Evolutionary conservation across 2,888 invertebrate species (phyloP).

Genomic region (Polylopha cassiicola): DNA sequence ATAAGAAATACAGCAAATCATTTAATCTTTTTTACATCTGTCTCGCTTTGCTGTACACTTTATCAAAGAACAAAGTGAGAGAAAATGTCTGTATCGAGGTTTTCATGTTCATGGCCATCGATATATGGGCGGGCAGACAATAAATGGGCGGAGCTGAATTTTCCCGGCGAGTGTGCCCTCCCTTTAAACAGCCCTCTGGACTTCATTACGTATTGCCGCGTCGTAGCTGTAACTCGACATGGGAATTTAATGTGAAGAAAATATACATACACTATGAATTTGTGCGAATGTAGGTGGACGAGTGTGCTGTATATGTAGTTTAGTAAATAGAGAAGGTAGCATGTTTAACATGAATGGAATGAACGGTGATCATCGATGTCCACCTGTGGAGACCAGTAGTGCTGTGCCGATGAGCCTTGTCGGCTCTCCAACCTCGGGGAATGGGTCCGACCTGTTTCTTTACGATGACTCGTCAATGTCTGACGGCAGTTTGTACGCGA

Average conservation of each 20-base stretch:
- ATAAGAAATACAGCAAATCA: not conserved
- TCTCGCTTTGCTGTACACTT: conserved; percentile 3
- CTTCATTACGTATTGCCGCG: conserved; percentile 8
- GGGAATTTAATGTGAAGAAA: not conserved
- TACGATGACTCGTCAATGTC: conserved; percentile 78
- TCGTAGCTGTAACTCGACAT: not conserved
- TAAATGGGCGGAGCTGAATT: conserved; percentile 20
- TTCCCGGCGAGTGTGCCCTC: conserved; percentile 10
- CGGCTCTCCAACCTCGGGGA: conserved; percentile 66
- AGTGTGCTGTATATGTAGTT: no score
- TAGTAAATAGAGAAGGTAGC: not conserved
- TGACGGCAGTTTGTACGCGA: conserved; percentile 84
- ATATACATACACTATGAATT: no score
- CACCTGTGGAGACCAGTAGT: conserved; percentile 34
- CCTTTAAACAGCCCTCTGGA: conserved; percentile 17
- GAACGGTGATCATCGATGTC: conserved; percentile 34
- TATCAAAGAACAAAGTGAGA: conserved; percentile 11
- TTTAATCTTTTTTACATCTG: not conserved
- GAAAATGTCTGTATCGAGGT: no score
- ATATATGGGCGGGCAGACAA: conserved; percentile 17
- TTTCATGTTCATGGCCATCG: not conserved
- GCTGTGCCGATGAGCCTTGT: conserved; percentile 35
- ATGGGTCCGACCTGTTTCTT: conserved; percentile 83
- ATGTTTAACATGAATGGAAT: conserved; percentile 41
- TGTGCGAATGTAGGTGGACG: no score